Conservation (phyloP, 2,888 invertebrate genomes). For the Hydraecia micacea region DNA sequence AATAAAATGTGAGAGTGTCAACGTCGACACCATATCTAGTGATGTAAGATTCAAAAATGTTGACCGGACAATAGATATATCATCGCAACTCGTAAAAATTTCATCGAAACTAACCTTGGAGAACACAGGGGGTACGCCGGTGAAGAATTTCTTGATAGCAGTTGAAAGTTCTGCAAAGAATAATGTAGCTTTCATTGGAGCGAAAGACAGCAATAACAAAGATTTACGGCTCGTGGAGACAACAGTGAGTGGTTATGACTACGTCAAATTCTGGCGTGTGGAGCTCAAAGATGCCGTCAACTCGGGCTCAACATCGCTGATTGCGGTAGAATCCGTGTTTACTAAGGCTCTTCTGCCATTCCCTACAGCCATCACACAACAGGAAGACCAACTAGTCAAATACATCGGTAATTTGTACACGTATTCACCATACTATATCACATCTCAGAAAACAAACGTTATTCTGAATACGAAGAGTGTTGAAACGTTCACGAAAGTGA, state of each 20-base stretch:
- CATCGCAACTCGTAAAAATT: slow-evolving; percentile 97
- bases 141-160: slow-evolving; percentile 93
- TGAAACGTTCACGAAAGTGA: slow-evolving; percentile 95
- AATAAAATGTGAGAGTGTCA: slow-evolving; percentile 77
- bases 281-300: slow-evolving; percentile 91
- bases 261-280: slow-evolving; percentile 89
- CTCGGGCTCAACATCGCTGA: slow-evolving; percentile 89
- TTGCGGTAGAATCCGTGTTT: slow-evolving; percentile 93
- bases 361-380: slow-evolving; percentile 97
- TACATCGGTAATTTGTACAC: slow-evolving; percentile 96
- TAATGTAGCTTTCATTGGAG: slow-evolving; percentile 94
- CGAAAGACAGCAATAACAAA: slow-evolving; percentile 91
- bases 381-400: slow-evolving; percentile 97
- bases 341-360: slow-evolving; percentile 95
- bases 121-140: slow-evolving; percentile 94
- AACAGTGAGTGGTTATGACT: slow-evolving; percentile 87
- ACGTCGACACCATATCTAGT: slow-evolving; percentile 87
- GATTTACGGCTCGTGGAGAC: slow-evolving; percentile 90
- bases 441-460: slow-evolving; percentile 95
- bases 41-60: slow-evolving; percentile 94
- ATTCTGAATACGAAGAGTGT: slow-evolving; percentile 94
- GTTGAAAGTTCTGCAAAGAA: slow-evolving; percentile 91
- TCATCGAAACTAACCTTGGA: slow-evolving; percentile 94
- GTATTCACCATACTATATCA: slow-evolving; percentile 95
- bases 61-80: slow-evolving; percentile 96